Base-by-base conservation (phyloP, 2,888 invertebrate genomes). In the Sarcophaga rosellei region DNA sequence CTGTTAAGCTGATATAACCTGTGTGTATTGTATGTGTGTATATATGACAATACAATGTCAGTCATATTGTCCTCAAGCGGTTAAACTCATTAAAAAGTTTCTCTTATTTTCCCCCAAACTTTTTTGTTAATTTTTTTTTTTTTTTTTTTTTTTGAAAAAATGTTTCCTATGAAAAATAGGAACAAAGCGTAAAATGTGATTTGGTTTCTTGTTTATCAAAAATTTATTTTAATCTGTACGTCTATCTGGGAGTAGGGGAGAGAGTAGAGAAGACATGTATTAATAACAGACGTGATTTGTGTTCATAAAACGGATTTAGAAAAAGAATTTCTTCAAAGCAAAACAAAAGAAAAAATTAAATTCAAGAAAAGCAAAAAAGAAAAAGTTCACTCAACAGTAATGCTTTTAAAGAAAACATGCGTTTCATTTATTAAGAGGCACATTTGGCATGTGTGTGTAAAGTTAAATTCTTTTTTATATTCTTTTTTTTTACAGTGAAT, bases 21-120 rank as follows among this genome's bases (percentile, higher is more conserved):
- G 11, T 70, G 6, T 25, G 21, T 80, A 35, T 69, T 62, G 61
- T 44, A 17, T n/a, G 53, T 53, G 17, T 11, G 3, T 47, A 1
- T 15, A 47, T 5, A 17, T 4, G 17, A 4, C 35, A 20, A 63
- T 53, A 65, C 57, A 66, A 63, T 82, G 73, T 70, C 66, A 76
- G 53, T 53, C 53, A 72, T 47, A 73, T 80, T 79, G 73, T 77
- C 82, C 81, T 78, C 82, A 61, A 79, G 81, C 87, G 87, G 87
- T 85, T 85, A 82, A 85, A 78, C 87, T 87, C 81, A 84, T 87
- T 84, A 87, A 84, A 87, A 87, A 81, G 80, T 84, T 87, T 79
- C 20, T 20, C 59, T 81, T 63, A 53, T 59, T 17, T 21, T 35
- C 35, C 1, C 35, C 35, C n/a, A 63, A 59, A 75, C 35, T 35